phyloP scores from a whole-genome alignment of 1,140 invertebrate genomes.

The Theocolax elegans region DNA sequence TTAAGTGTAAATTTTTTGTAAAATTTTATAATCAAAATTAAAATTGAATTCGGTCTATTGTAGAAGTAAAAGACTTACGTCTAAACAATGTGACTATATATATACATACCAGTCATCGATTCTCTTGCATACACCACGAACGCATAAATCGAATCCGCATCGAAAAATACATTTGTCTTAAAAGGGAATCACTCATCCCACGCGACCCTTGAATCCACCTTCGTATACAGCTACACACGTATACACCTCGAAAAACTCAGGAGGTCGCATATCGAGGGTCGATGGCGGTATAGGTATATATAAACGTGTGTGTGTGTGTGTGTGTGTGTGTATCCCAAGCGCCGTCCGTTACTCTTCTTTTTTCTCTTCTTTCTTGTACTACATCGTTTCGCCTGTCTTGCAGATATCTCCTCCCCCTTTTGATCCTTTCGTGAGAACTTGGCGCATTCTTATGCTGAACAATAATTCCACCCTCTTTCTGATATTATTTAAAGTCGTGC shows the following conservation, averaged over 20 bases:
- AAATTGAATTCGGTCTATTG: too few species aligned
- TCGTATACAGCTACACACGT: background rate
- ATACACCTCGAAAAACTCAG: too few species aligned
- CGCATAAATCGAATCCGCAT: background rate
- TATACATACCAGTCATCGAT: too few species aligned
- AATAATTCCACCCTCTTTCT: background rate
- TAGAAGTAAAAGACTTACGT: too few species aligned
- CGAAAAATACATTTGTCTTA: conserved; percentile 6
- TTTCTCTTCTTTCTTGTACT: background rate
- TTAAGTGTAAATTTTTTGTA: too few species aligned
- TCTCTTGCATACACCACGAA: too few species aligned
- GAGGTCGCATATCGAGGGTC: too few species aligned
- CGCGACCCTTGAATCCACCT: background rate
- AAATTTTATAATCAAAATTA: too few species aligned
- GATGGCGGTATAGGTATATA: background rate
- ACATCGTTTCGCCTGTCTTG: background rate
- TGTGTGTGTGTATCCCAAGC: background rate
- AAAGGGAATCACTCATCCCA: background rate
- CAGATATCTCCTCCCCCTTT: background rate
- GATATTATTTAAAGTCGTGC: too few species aligned
- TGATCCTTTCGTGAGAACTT: conserved; percentile 12
- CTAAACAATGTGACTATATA: too few species aligned
- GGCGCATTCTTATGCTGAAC: conserved; percentile 30
- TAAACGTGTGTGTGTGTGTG: background rate
- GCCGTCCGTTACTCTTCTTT: background rate